A percentile compares a stretch with the other conserved stretches of the same genome.
Evolutionary conservation across 2,797 vertebrate species (phyloP).

Genomic region (Percopsis omiscomaycus): DNA sequence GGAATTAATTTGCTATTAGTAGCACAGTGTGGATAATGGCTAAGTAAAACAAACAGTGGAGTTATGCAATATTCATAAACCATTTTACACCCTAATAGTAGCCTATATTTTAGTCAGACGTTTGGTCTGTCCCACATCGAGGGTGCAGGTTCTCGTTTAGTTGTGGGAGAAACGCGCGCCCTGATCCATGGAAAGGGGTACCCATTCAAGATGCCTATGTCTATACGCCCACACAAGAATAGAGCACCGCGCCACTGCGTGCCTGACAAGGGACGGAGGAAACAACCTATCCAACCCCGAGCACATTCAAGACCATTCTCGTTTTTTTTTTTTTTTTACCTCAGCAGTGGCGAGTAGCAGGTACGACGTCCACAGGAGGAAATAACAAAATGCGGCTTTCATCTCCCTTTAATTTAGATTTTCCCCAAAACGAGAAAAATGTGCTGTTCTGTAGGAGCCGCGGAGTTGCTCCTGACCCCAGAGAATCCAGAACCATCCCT

Average conservation of each 20-base stretch:
- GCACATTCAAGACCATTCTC: constrained; percentile 1
- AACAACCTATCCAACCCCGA: constrained; percentile 11
- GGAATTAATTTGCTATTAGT: no score
- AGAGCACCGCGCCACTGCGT: constrained; percentile 10
- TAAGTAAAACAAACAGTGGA: neutral
- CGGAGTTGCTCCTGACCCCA: constrained; percentile 87
- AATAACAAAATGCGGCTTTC: constrained; percentile 89
- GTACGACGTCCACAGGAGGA: constrained; percentile 88
- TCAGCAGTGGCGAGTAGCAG: constrained; percentile 86
- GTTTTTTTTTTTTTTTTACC: constrained; percentile 79
- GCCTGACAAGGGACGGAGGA: constrained; percentile 24
- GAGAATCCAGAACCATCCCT: constrained; percentile 91
- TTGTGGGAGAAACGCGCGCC: constrained; percentile 35
- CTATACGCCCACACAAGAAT: constrained; percentile 26
- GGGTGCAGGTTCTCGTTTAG: constrained; percentile 21
- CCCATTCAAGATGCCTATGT: constrained; percentile 26
- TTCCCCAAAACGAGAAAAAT: constrained; percentile 78
- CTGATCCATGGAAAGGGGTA: constrained; percentile 9
- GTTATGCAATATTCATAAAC: neutral
- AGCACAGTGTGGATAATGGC: no score
- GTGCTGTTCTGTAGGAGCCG: constrained; percentile 83
- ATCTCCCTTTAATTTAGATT: constrained; percentile 87
- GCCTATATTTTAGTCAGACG: constrained; percentile 19
- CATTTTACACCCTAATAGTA: constrained; percentile 2
- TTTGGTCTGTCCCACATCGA: constrained; percentile 2